phyloP scores from a whole-genome alignment of 2,888 invertebrate species.

The Lysandra bellargus region DNA sequence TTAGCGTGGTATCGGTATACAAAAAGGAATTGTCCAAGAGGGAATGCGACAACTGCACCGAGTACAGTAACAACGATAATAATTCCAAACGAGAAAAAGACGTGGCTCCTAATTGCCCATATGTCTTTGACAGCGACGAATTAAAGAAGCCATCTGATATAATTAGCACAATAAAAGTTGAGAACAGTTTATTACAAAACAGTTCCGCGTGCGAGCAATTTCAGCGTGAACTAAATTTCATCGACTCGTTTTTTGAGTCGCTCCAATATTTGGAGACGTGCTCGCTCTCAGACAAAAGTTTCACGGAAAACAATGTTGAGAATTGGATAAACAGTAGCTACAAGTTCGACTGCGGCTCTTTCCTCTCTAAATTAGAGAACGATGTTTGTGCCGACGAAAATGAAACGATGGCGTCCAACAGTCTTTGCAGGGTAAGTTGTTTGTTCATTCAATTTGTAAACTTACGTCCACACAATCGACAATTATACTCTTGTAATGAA shows the following conservation, averaged over 20 bases:
- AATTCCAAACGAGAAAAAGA: conserved; percentile 46
- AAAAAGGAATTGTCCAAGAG: conserved; percentile 52
- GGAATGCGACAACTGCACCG: conserved; percentile 33
- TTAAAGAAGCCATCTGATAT: conserved; percentile 73
- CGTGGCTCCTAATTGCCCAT: conserved; percentile 56
- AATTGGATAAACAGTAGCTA: conserved; percentile 55
- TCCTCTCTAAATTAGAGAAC: conserved; percentile 65
- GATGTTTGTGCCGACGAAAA: conserved; percentile 58
- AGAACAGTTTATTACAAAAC: conserved; percentile 57
- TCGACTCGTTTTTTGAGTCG: conserved; percentile 75
- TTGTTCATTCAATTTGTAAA: conserved; percentile 63
- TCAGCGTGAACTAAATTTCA: conserved; percentile 71
- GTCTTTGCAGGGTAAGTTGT: conserved; percentile 77
- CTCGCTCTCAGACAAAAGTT: conserved; percentile 58
- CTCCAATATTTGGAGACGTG: conserved; percentile 69
- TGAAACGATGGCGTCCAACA: conserved; percentile 75
- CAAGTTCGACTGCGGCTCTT: conserved; percentile 57
- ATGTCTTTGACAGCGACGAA: conserved; percentile 55
- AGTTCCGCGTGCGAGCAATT: conserved; percentile 71
- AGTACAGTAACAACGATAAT: conserved; percentile 38
- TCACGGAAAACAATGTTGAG: conserved; percentile 54
- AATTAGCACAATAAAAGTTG: conserved; percentile 68
- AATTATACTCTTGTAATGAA: not conserved
- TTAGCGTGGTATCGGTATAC: conserved; percentile 66
- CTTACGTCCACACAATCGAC: conserved; percentile 43